Evolutionary conservation across 2,113 vertebrate species (phyloP), one percentile per base, ranked within the genome.

Genomic region (Grallaria varia): DNA sequence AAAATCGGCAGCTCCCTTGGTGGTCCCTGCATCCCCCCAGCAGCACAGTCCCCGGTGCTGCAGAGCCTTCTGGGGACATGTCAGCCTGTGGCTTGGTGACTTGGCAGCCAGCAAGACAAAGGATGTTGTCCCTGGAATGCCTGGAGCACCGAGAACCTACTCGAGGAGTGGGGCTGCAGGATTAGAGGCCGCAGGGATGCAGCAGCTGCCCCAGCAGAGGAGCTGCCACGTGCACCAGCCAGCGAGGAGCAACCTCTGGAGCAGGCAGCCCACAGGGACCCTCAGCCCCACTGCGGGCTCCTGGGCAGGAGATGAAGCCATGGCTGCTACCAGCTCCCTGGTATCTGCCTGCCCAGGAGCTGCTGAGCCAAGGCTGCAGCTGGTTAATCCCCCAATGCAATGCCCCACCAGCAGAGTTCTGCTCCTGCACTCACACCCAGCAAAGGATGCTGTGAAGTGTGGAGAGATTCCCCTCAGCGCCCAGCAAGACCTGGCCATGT

Each of bases 401-500:
- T 37, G n/a, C 64, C 40, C 45, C 40, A 4, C 31, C 5, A 13
- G 42, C 55, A 90, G 50, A 37, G 27, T 31, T 14, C 53, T 24
- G 31, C n/a, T 87, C 20, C 49, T 19, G 23, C 14, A 4, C 73
- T 62, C 19, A 24, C 37, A 31, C 21, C 30, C 86, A 55, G 19
- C 52, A 60, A 33, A 30, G 53, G 4, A 6, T 27, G 40, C 42
- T 53, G 44, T 1, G 2, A 39, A 33, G 35, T 4, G 49, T 53
- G 47, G 59, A 45, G 0, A 1, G 53, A 60, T 4, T 1, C 10
- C 24, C 15, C 1, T 8, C 44, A 33, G n/a, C 2, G 23, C 14
- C 39, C 2, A 1, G 17, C 3, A 8, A 27, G 14, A 49, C 22
- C 44, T 1, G 4, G 24, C 5, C 5, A 3, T 0, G 4, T 33